Evolutionary conservation across 2,888 invertebrate genomes (phyloP), one percentile per base, ranked within the genome.

Genomic region (Trachelus tabidus): DNA sequence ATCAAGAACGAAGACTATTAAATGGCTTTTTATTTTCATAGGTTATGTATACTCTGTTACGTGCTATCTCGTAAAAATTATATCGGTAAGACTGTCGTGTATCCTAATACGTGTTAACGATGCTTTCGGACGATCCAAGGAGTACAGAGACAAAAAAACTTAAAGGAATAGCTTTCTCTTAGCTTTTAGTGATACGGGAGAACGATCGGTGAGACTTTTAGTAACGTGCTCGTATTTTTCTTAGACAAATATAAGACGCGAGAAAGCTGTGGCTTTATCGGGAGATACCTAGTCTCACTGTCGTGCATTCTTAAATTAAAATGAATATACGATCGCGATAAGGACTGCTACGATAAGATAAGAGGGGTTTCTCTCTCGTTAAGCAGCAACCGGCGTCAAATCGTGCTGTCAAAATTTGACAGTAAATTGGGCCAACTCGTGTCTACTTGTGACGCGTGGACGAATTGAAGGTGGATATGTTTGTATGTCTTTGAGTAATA

Each of bases 291-390:
- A 75, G 34, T 69, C 34, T 75, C 78, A 78, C 75, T 75, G 73
- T 68, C 73, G 69, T 73, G 73, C 73, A 68, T 80, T 81, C 82
- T 56, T 83, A 83, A 86, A 86, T 86, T 83, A 83, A 85, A 86
- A 84, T 83, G 82, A 85, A 84, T 83, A 84, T 84, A 84, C 80
- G 81, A 83, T 82, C 77, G 80, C 81, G 83, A 81, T 83, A 79
- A 77, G 80, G 74, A 76, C 80, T 79, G 80, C 78, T 69, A 35
- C 79, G 87, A 87, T 87, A 87, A 87, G 87, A 87, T 87, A 87
- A 85, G 35, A 75, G 75, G 73, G 73, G 77, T 77, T 76, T 73
- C 75, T 74, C 68, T 71, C 40, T 69, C 37, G n/a, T 73, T 74
- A 33, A 35, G 68, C 77, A 80, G 81, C 79, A 78, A 77, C 68